These are phyloP conservation scores for Irena cyanogastra DNA, from an alignment of 2,113 vertebrate genomes.

Conservation along the genomic window DNA sequence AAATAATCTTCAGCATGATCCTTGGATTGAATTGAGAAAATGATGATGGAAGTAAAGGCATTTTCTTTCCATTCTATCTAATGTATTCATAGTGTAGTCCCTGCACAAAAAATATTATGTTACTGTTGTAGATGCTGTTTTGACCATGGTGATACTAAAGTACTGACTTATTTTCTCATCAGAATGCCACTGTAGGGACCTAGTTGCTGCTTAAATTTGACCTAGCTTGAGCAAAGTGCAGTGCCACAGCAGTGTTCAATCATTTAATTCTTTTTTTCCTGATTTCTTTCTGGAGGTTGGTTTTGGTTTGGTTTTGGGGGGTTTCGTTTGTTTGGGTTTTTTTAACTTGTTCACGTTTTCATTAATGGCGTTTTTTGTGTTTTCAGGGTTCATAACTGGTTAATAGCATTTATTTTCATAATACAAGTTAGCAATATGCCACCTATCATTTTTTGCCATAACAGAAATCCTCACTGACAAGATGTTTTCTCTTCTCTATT, in stretches of 20 bases:
- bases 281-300: background rate
- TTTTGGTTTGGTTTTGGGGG: background rate
- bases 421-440: background rate
- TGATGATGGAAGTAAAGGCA: background rate
- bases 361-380: background rate
- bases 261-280: background rate
- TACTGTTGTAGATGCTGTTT: background rate
- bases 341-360: background rate
- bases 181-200: background rate
- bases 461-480: background rate
- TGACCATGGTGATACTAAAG: background rate
- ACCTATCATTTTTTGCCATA: background rate
- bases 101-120: background rate
- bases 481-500: background rate
- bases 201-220: background rate
- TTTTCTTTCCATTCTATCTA: background rate
- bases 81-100: background rate
- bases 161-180: background rate
- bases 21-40: background rate
- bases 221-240: background rate
- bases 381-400: background rate
- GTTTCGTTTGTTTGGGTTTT: background rate
- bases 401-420: background rate
- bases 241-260: accelerated
- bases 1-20: background rate